Evolutionary conservation across 1,140 invertebrate species (phyloP), one percentile per base, ranked within the genome.

Genomic region (Calycopis cecrops): DNA sequence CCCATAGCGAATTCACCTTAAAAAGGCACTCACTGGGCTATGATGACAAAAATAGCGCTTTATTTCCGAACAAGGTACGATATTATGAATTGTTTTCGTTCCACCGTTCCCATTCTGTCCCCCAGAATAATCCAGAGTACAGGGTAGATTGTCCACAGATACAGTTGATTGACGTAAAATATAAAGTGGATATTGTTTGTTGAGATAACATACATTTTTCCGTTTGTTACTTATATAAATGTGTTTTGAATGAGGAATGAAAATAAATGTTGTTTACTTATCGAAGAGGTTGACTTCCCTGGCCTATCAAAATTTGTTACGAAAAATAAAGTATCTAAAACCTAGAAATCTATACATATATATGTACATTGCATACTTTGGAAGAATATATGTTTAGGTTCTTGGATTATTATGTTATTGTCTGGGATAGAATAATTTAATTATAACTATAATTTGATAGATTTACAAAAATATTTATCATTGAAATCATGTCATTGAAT

Each of bases 111-210:
- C 48, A 35, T 9, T 50, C 28, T 50, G 21, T 28, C 14, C 10
- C 12, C 2, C 21, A 21, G 33, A 50, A 35, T 50, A 16, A 14
- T 35, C 28, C 48, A 16, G 28, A 7, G 8, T 14, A 42, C 40
- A 48, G 44, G 12, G 33, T 50, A 50, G 34, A 34, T 35, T 14
- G 12, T 14, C n/a, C 7, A 35, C 10, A 9, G 48, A 14, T 33
- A 35, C 12, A 33, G 34, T 50, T 50, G 48, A 50, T 50, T 33
- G 14, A 50, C 28, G 33, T 34, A 28, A 44, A 16, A 16, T 17
- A 17, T 9, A 44, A 44, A 44, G 12, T 44, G 40, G 40, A 44
- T 44, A 44, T 44, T 16, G 40, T 44, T 44, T 44, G 40, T 14
- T 44, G 9, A 44, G 40, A 44, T 44, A 44, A 44, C 40, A 44